Percentiles rank a stretch among this genome's conserved stretches.
Conservation (phyloP, 2,113 vertebrate species). For the Silurus asotus region DNA sequence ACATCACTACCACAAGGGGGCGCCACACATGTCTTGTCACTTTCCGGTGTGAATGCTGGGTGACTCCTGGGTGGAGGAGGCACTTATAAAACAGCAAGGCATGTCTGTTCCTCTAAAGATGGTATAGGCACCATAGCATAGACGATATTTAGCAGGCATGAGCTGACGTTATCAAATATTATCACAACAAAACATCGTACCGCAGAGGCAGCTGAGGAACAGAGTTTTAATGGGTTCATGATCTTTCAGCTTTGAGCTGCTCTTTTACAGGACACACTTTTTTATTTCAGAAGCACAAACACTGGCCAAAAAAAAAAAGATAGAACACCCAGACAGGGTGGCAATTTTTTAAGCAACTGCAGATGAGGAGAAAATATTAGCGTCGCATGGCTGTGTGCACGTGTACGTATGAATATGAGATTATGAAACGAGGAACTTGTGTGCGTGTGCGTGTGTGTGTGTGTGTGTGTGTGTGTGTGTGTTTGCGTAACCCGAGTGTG, state of each 20-base stretch:
- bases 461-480: slow-evolving; percentile 41
- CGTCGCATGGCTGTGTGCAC: not conserved
- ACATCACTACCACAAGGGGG: not conserved
- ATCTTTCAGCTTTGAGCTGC: not conserved
- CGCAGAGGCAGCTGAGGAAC: not conserved
- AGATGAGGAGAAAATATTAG: not conserved
- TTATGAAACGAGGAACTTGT: slow-evolving; percentile 14
- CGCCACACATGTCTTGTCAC: not conserved
- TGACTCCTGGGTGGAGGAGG: not conserved
- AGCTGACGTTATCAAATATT: not conserved
- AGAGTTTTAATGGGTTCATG: not conserved
- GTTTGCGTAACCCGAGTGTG: slow-evolving; percentile 31
- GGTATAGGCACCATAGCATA: slow-evolving; percentile 17
- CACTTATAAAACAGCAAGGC: not conserved
- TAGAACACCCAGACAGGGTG: not conserved
- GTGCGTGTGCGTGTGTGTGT: slow-evolving; percentile 33
- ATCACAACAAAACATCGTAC: too few relatives aligned
- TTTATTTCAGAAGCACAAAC: slow-evolving; percentile 6
- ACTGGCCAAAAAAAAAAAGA: too few relatives aligned
- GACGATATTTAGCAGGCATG: not conserved
- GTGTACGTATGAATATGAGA: slow-evolving; percentile 6
- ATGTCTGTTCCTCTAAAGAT: not conserved
- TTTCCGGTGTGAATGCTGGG: slow-evolving; percentile 24
- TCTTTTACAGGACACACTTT: not conserved
- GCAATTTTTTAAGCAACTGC: slow-evolving; percentile 6